Conservation (phyloP, 2,113 vertebrate genomes). For the Poeciliopsis turrubarensis region DNA sequence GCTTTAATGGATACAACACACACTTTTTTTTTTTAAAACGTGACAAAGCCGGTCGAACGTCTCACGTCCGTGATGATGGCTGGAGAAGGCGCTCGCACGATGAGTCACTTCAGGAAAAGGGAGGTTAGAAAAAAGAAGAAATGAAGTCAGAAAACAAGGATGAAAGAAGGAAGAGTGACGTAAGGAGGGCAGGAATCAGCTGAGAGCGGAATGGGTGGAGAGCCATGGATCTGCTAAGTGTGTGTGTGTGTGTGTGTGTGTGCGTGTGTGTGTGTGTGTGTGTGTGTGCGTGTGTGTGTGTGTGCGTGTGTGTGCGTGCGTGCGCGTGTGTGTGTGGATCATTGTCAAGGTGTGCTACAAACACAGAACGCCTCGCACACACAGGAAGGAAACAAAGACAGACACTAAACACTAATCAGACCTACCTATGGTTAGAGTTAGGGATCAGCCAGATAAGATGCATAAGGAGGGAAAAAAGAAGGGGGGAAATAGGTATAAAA, state of each 20-base stretch:
- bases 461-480: slow-evolving; percentile 70
- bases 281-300: slow-evolving; percentile 26
- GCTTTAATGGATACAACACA: slow-evolving; percentile 57
- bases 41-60: slow-evolving; percentile 22
- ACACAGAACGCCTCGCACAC: slow-evolving; percentile 56
- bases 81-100: slow-evolving; percentile 50
- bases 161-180: slow-evolving; percentile 38
- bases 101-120: slow-evolving; percentile 41
- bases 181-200: slow-evolving; percentile 62
- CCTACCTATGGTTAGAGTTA: slow-evolving; percentile 81
- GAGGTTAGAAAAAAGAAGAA: neutral
- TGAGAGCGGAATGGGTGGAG: slow-evolving; percentile 57
- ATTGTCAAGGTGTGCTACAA: slow-evolving; percentile 44
- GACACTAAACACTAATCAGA: slow-evolving; percentile 73
- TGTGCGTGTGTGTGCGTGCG: slow-evolving; percentile 23
- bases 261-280: slow-evolving; percentile 28
- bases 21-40: slow-evolving; percentile 18
- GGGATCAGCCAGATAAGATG: slow-evolving; percentile 75
- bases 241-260: slow-evolving; percentile 30
- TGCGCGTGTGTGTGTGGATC: slow-evolving; percentile 15
- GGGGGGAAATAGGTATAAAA: slow-evolving; percentile 67
- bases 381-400: slow-evolving; percentile 70
- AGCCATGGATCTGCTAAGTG: slow-evolving; percentile 38
- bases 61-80: slow-evolving; percentile 19
- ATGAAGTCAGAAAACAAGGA: slow-evolving; percentile 31